These are phyloP conservation scores for Tokudaia muenninki DNA, from an alignment of 2,797 vertebrate genomes.

Conservation along the genomic window DNA sequence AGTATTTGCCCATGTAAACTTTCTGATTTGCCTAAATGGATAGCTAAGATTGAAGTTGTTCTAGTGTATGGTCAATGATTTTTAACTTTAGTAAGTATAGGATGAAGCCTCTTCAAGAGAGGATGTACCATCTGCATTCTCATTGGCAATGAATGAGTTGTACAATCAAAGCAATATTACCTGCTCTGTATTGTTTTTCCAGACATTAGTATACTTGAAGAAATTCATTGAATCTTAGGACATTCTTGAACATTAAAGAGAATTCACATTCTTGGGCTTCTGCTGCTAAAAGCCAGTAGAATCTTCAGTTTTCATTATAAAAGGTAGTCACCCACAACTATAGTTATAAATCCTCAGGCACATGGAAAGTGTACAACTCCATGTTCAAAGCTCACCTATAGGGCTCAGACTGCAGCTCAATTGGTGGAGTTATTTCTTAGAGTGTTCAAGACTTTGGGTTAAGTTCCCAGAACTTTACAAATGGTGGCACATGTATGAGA, in stretches of 20 bases:
- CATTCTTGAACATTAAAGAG: not conserved
- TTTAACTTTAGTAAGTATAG: not conserved
- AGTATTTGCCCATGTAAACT: not conserved
- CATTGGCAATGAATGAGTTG: not conserved
- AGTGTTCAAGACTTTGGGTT: no score
- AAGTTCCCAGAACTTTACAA: not conserved
- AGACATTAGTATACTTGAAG: not conserved
- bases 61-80: not conserved
- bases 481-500: not conserved
- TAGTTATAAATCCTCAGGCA: not conserved
- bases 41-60: not conserved
- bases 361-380: not conserved
- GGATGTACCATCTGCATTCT: not conserved
- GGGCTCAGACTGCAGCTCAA: not conserved
- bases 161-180: not conserved
- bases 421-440: no score
- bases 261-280: not conserved
- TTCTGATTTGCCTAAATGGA: not conserved
- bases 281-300: not conserved
- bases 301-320: no score
- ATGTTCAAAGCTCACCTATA: not conserved
- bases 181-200: not conserved
- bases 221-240: conserved; percentile 18
- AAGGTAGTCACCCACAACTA: not conserved
- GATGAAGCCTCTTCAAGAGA: not conserved